phyloP scores from a whole-genome alignment of 92 coral and sea anemone genomes.

The Umimayanthus kanabou region DNA sequence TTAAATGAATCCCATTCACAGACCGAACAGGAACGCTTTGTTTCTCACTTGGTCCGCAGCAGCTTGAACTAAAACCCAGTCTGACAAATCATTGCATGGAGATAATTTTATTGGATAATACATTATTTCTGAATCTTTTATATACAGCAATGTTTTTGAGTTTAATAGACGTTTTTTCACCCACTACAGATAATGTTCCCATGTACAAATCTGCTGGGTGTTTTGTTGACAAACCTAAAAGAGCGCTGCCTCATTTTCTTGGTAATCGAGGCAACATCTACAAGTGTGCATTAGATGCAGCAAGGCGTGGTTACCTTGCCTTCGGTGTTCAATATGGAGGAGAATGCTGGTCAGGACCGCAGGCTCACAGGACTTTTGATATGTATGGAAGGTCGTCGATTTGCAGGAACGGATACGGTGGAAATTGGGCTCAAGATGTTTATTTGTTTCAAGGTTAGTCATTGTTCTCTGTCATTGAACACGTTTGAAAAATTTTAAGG shows the following conservation, averaged over 20 bases:
- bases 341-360: conserved; percentile 20
- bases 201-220: not conserved
- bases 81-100: too few species aligned
- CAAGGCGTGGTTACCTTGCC: conserved; percentile 10
- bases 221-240: not conserved
- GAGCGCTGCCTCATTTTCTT: conserved; percentile 19
- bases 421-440: conserved; percentile 10
- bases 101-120: too few species aligned
- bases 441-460: conserved; percentile 17
- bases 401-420: conserved; percentile 29
- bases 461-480: too few species aligned
- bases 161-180: too few species aligned
- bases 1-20: too few species aligned
- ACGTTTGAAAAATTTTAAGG: not conserved
- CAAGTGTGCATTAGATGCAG: conserved; percentile 5
- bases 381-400: conserved; percentile 4
- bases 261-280: not conserved
- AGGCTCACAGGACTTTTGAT: not conserved
- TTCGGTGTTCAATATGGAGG: conserved; percentile 16
- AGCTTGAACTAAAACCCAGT: too few species aligned
- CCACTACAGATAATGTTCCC: conserved; percentile 18
- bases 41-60: too few species aligned
- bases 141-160: too few species aligned
- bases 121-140: too few species aligned
- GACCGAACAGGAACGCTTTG: too few species aligned